phyloP scores from a whole-genome alignment of 2,797 vertebrate species.

The Meriones psammophilus region DNA sequence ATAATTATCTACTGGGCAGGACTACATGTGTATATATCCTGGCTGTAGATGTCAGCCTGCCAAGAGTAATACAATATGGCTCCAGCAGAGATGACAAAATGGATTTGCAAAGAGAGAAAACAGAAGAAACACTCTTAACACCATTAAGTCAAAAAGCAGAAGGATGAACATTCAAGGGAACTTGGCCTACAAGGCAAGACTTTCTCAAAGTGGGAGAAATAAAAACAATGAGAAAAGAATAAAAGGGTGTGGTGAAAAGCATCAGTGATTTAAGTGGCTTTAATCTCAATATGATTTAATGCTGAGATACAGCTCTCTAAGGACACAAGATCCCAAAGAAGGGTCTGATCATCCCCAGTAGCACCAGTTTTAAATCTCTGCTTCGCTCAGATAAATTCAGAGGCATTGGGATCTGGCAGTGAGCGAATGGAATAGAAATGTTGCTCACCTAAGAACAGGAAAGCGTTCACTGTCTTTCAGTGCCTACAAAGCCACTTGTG shows the following conservation, averaged over 20 bases:
- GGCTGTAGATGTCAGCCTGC: neutral
- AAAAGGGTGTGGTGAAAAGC: neutral
- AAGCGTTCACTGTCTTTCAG: conserved; percentile 26
- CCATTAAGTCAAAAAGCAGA: neutral
- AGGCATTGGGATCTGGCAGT: neutral
- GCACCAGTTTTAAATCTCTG: neutral
- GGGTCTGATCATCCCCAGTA: neutral
- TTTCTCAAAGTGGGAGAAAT: neutral
- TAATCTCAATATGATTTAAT: conserved; percentile 36
- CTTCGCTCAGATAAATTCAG: conserved; percentile 13
- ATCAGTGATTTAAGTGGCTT: neutral
- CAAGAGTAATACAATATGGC: neutral
- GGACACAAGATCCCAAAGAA: neutral
- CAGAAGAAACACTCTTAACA: neutral
- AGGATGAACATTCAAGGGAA: too few species aligned
- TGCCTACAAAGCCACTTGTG: neutral
- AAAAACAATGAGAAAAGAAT: neutral
- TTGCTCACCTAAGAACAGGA: neutral
- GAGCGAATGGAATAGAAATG: neutral
- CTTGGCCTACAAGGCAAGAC: neutral
- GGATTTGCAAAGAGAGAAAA: neutral
- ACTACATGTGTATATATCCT: neutral
- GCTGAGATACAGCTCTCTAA: neutral
- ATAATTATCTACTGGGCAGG: neutral
- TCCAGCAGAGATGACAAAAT: neutral